Evolutionary conservation across 2,113 vertebrate species (phyloP), one percentile per base, ranked within the genome.

Genomic region (Pogonocichla stellata): DNA sequence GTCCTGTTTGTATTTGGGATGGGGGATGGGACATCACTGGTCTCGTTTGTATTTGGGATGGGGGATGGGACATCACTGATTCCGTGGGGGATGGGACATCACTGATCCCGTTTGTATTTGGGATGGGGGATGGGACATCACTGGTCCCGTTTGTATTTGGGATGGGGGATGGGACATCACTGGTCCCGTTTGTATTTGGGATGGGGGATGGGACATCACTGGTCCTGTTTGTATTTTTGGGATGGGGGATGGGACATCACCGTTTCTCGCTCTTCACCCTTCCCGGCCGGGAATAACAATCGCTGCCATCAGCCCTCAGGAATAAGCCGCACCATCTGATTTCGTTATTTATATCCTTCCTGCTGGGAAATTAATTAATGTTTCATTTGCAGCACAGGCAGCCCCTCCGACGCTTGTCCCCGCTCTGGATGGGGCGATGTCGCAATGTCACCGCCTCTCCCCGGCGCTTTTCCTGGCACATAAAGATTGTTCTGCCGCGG

Each of bases 281-380:
- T 20, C 69, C 48, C 70, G 50, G 66, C 77, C 79, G 34, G 92
- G 93, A 93, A 25, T 19, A 67, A 75, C 92, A 84, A 58, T 43
- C 17, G 85, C 83, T 34, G n/a, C 95, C 90, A 51, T 61, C n/a
- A 74, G 26, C 57, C 78, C 81, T 66, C 62, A 20, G 43, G 92
- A 91, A 54, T 47, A 61, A 83, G 38, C 53, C 56, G 18, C 88
- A 61, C 90, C 91, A 47, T 80, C 92, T 80, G 47, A 94, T 80
- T 62, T 4, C 8, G 80, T 95, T 97, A 97, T 98, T 97, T 97
- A 95, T 95, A 96, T 94, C 90, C 90, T 95, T 95, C 96, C 97
- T 97, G 96, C 97, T 93, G 96, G 95, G 67, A 96, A 97, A 97
- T 97, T 97, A 96, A 97, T 97, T 96, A 96, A 87, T 75, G 96